Base-by-base conservation (phyloP, 1,140 invertebrate species). In the Cyrtorhinus lividipennis region DNA sequence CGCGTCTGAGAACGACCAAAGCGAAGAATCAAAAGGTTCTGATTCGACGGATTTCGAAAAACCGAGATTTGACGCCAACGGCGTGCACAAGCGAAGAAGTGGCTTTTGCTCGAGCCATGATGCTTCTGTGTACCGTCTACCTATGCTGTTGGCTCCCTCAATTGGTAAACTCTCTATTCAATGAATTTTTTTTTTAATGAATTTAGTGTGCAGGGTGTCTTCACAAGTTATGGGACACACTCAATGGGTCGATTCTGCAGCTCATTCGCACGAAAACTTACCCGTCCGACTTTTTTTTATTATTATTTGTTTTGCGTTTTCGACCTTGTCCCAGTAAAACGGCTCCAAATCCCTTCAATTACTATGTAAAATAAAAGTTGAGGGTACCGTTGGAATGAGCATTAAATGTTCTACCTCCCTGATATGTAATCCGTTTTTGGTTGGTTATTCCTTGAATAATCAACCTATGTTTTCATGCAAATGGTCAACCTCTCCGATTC, bases 101-200 rank as follows among this genome's bases (percentile, higher is more conserved):
- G 57, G 85, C 87, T 46, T 91, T 92, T 73, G 87, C 87, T 46
- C 81, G 84, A 66, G 76, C 90, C 1, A 91, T 92, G 88, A 83
- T 84, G 0, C 80, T 87, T 2, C 78, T 92, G 1, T 89, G 87
- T 53, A 81, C 90, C 46, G 82, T 86, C 1, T 90, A 90, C 69
- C 83, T 91, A 56, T 75, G 87, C 1, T 91, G 87, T 70, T 92
- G 88, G 88, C 80, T 89, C 75, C 88, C 89, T 1, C 87, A 91
- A 73, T 84, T 91, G 85, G 88, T 90, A 71, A 79, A 77, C 72
- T n/a, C n/a, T n/a, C n/a, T n/a, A n/a, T n/a, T n/a, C n/a, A n/a
- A n/a, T n/a, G n/a, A 20, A 38, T 44, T 44, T n/a, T 44, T 44
- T 44, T 44, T 44, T 8, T 44, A 20, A 5, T 12, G 22, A 8